phyloP scores from a whole-genome alignment of 1,140 invertebrate species.

The Leptopilina clavipes region DNA sequence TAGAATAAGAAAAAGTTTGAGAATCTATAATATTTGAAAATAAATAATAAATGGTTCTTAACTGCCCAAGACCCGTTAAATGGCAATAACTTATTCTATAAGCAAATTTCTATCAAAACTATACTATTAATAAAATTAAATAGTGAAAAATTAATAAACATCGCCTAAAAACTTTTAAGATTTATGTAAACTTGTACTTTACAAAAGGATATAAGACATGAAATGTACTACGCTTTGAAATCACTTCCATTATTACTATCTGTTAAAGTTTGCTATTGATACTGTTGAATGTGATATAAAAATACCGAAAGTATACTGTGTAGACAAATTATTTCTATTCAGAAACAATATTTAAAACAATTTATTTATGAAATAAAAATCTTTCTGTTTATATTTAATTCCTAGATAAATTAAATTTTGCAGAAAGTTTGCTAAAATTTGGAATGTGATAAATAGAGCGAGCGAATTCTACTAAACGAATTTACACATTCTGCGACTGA shows the following conservation, averaged over 20 bases:
- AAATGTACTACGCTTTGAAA: neutral
- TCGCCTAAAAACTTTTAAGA: constrained; percentile 4
- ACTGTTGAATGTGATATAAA: constrained; percentile 6
- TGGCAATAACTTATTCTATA: neutral
- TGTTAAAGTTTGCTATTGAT: neutral
- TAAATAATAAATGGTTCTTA: constrained; percentile 3
- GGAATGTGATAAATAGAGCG: constrained; percentile 4
- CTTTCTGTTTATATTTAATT: neutral
- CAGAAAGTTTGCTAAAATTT: neutral
- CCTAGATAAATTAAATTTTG: neutral
- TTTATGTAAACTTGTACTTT: constrained; percentile 8
- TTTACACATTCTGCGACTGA: constrained; percentile 23
- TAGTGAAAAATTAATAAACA: neutral
- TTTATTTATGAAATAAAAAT: neutral
- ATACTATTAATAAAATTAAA: neutral
- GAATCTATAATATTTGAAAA: neutral
- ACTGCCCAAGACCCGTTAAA: constrained; percentile 18
- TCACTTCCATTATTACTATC: neutral
- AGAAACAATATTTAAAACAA: neutral
- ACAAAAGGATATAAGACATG: neutral
- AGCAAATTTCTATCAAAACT: constrained; percentile 1
- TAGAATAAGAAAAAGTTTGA: neutral
- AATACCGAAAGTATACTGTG: constrained; percentile 12
- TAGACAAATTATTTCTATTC: neutral
- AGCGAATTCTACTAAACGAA: neutral